Evolutionary conservation across 2,888 invertebrate species (phyloP).

Genomic region (Drosophila affinis): DNA sequence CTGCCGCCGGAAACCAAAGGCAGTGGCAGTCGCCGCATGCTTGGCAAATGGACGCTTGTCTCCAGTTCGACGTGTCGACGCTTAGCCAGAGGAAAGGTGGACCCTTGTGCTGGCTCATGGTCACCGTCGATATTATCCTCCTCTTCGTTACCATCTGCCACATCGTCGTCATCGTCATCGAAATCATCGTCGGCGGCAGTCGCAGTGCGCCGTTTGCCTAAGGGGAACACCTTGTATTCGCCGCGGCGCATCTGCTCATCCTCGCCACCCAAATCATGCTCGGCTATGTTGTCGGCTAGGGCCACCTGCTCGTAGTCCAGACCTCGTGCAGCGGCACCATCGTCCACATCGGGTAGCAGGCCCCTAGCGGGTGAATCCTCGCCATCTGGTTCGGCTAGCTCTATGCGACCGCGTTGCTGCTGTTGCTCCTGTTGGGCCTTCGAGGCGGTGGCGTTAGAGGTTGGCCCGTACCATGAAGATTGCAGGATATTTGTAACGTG

Average conservation of each 20-base stretch:
- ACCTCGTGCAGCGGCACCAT: constrained; percentile 64
- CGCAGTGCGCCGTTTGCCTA: constrained; percentile 35
- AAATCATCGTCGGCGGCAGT: constrained; percentile 47
- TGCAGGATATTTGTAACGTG: constrained; percentile 82
- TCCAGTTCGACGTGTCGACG: constrained; percentile 42
- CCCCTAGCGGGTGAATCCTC: constrained; percentile 47
- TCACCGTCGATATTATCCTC: constrained; percentile 16
- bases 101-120: constrained; percentile 25
- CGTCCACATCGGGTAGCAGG: constrained; percentile 49
- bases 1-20: constrained; percentile 34
- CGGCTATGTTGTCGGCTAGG: constrained; percentile 70
- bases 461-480: constrained; percentile 82
- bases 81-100: constrained; percentile 5
- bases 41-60: constrained; percentile 41
- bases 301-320: constrained; percentile 67
- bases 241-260: constrained; percentile 60
- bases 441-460: constrained; percentile 8
- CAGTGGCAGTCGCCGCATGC: constrained; percentile 51
- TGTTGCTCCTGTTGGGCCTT: constrained; percentile 41
- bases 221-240: constrained; percentile 55
- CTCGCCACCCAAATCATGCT: constrained; percentile 65
- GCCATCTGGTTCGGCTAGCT: constrained; percentile 56
- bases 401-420: constrained; percentile 71
- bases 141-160: constrained; percentile 54
- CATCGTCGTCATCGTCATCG: constrained; percentile 56